Base-by-base conservation (phyloP, 2,888 invertebrate species). In the Chirona hameri region DNA sequence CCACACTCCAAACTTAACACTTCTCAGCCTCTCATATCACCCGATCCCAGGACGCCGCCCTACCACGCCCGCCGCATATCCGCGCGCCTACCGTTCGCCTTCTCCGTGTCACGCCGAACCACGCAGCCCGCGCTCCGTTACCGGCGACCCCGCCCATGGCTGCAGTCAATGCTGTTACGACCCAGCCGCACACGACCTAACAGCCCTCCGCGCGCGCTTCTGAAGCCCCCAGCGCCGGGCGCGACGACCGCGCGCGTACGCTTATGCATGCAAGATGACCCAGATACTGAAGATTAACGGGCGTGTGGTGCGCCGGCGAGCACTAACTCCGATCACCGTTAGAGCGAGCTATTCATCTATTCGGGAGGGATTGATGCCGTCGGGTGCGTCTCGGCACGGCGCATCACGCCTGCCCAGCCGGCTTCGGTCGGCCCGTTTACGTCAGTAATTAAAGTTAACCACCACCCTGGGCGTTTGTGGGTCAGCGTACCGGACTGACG, bases 261-360 rank as follows among this genome's bases (percentile, higher is more conserved):
- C 72, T 72, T 29, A 72, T 72, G 72, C 72, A 72, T 72, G 72
- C 72, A 72, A 72, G 72, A 72, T 72, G 72, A 27, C 72, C 72
- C 72, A 72, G 72, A 72, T 72, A 12, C 14, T 5, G 72, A 72
- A 29, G 27, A 72, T 31, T 29, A 31, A 72, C 72, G 72, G 14
- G 31, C 72, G 14, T 27, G 27, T 31, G 72, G 72, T 27, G 72
- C 31, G 0, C 31, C 27, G 72, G 15, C 31, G 72, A 18, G 72
- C 18, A 27, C 29, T 72, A 72, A 72, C 72, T 72, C 72, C 72
- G 31, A 72, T 72, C 29, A 29, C 72, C 72, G 72, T 72, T 72
- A 72, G 72, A 1, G 14, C 72, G 31, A 52, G 52, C 31, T 72
- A 72, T 72, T 72, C 72, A 72, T 72, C 72, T 72, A 72, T 72